These are phyloP conservation scores for Umimayanthus chanpuru DNA, from an alignment of 92 coral and sea anemone species.

Conservation along the genomic window DNA sequence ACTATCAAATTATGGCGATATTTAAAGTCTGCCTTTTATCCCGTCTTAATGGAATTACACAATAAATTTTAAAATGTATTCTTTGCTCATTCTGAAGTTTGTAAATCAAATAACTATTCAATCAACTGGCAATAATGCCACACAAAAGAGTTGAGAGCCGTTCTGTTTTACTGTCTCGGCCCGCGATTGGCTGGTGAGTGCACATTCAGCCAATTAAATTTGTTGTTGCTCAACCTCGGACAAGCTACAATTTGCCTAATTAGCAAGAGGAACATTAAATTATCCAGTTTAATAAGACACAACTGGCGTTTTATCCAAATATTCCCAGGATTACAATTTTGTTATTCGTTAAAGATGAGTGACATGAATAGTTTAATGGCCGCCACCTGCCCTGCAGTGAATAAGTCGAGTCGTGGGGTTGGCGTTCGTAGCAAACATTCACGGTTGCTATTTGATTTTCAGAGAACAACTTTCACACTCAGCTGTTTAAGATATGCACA, in stretches of 20 bases:
- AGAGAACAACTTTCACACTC: slow-evolving; percentile 59
- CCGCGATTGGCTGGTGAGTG: slow-evolving; percentile 64
- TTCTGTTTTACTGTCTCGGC: slow-evolving; percentile 57
- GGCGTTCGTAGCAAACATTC: slow-evolving; percentile 67
- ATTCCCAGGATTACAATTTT: slow-evolving; percentile 68
- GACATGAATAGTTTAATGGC: slow-evolving; percentile 52
- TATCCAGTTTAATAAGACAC: slow-evolving; percentile 61
- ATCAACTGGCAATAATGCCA: slow-evolving; percentile 83
- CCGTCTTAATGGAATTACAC: slow-evolving; percentile 86
- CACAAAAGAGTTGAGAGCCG: slow-evolving; percentile 71
- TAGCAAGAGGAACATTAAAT: slow-evolving; percentile 67
- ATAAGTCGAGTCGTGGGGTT: slow-evolving; percentile 53
- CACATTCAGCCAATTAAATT: slow-evolving; percentile 50
- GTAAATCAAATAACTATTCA: slow-evolving; percentile 89
- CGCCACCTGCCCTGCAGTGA: slow-evolving; percentile 47
- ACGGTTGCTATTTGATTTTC: slow-evolving; percentile 83
- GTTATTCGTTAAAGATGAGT: slow-evolving; percentile 35
- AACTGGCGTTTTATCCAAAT: slow-evolving; percentile 61
- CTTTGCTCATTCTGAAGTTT: slow-evolving; percentile 90
- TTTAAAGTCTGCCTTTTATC: slow-evolving; percentile 73
- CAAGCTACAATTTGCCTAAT: slow-evolving; percentile 58
- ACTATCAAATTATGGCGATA: slow-evolving; percentile 63
- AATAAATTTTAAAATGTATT: slow-evolving; percentile 90
- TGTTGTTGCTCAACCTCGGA: slow-evolving; percentile 49
- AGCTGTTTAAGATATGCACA: slow-evolving; percentile 79